Conservation (phyloP, 2,797 vertebrate species). For the Sebastes steindachneri region DNA sequence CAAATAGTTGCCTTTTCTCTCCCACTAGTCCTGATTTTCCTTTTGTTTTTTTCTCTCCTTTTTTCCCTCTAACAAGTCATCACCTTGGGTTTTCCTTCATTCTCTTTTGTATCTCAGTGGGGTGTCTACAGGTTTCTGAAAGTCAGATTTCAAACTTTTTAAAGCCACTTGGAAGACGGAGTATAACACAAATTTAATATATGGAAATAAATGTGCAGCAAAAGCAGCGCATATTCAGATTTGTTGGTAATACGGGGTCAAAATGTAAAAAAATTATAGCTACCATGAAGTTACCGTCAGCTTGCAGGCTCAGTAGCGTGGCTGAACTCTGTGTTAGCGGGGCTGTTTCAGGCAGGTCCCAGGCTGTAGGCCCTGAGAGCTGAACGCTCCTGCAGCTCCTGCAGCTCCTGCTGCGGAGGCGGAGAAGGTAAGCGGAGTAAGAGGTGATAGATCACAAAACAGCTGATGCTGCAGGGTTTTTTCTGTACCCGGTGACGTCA, state of each 20-base stretch:
- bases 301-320: too few relatives aligned
- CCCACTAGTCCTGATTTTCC: slow-evolving; percentile 6
- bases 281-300: too few relatives aligned
- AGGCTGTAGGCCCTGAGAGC: too few relatives aligned
- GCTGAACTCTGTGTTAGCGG: too few relatives aligned
- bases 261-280: background rate
- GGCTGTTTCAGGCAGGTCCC: too few relatives aligned
- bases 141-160: background rate
- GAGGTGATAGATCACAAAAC: too few relatives aligned
- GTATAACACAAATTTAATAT: background rate
- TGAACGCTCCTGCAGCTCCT: too few relatives aligned
- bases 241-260: background rate
- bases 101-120: background rate
- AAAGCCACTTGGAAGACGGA: background rate
- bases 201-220: too few relatives aligned
- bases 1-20: slow-evolving; percentile 48
- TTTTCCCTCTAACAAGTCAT: slow-evolving; percentile 25
- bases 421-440: too few relatives aligned
- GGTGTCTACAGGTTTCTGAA: background rate
- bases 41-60: background rate
- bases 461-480: too few relatives aligned
- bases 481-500: too few relatives aligned
- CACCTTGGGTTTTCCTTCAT: slow-evolving; percentile 16
- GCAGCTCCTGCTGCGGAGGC: too few relatives aligned
- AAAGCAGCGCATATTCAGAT: background rate